phyloP scores from a whole-genome alignment of 2,888 invertebrate species.

The Eupithecia insigniata region DNA sequence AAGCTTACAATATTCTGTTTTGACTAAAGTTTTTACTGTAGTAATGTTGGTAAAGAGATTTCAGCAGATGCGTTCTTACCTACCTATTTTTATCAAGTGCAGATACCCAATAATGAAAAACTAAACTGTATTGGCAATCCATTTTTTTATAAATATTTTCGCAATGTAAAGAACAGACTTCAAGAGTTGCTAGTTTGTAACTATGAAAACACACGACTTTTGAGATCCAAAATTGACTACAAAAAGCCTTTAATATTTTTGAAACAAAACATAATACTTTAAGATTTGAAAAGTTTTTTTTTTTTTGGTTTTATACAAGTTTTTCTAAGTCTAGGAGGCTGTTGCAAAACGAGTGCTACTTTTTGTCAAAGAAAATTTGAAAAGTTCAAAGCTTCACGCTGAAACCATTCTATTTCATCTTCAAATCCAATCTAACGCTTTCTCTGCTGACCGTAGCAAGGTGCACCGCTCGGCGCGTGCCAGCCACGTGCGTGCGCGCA shows the following conservation, averaged over 20 bases:
- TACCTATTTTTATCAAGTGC: neutral
- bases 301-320: neutral
- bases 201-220: neutral
- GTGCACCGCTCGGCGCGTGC: slow-evolving; percentile 69
- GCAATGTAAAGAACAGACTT: neutral
- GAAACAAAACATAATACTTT: too few species aligned
- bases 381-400: neutral
- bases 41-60: neutral
- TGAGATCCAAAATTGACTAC: neutral
- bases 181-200: neutral
- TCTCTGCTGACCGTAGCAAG: slow-evolving; percentile 70
- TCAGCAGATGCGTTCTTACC: neutral
- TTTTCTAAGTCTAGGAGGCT: neutral
- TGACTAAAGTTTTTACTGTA: neutral
- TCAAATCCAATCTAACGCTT: slow-evolving; percentile 10
- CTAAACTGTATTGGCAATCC: neutral
- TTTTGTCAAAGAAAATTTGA: neutral
- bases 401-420: neutral
- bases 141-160: neutral
- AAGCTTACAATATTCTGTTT: neutral
- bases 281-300: too few species aligned
- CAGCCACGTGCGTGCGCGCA: slow-evolving; percentile 67
- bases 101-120: neutral
- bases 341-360: neutral
- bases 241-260: neutral